Evolutionary conservation across 2,113 vertebrate genomes (phyloP), one percentile per base, ranked within the genome.

Genomic region (Propithecus coquereli): DNA sequence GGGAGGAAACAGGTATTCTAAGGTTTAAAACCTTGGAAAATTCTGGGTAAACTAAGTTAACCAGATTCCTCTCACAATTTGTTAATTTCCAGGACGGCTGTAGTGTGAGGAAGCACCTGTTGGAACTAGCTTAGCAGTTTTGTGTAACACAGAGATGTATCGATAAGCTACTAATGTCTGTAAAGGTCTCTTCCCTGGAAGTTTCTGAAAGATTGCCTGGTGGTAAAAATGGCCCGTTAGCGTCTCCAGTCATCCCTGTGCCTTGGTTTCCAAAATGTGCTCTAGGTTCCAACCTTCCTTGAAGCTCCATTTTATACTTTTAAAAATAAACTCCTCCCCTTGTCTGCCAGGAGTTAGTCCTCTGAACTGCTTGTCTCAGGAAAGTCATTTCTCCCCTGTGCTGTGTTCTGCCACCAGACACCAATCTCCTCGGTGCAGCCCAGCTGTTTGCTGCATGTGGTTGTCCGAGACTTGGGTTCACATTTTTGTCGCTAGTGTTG

Each of bases 271-370:
- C 18, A 73, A 50, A 80, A 61, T 65, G 63, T 4, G 40, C 13
- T 63, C 80, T 54, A 43, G 37, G 61, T 91, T 57, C 43, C 86
- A 81, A 68, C 5, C 50, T 90, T 71, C 45, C 59, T 90, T 50
- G 68, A 70, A 94, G 71, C 32, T 32, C n/a, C 34, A 57, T 34
- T 81, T 73, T 37, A 14, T 27, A 85, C 34, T 74, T 82, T 8
- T 5, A 79, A 83, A 91, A 81, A 13, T 12, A 23, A 40, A 59
- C 8, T 37, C 65, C 43, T 68, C 25, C 16, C 37, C 27, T 37
- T 10, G 17, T 18, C 30, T 30, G 43, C 61, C n/a, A 54, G 54
- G 22, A 73, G 20, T 70, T 43, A 34, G 34, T 68, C 11, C 32
- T 43, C 16, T 32, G 37, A 1, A 16, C 25, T 34, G 8, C 47